Evolutionary conservation across 2,888 invertebrate species (phyloP), one percentile per base, ranked within the genome.

Genomic region (Prenolepis imparis): DNA sequence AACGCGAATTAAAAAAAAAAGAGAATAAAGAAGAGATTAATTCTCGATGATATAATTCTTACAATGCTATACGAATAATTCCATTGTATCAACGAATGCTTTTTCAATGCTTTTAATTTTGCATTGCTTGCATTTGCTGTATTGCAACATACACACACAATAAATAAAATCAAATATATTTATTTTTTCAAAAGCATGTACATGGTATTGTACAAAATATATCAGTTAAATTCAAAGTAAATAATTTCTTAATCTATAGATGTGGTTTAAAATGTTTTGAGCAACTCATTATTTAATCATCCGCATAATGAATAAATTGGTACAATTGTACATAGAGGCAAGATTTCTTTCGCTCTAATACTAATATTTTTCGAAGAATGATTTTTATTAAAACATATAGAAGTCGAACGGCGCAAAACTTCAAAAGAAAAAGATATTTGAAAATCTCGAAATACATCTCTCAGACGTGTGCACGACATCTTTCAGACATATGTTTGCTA

Each of bases 11-110:
- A 82, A 48, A 72, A 80, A 82, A 48, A 72, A 80, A 82, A 68
- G 67, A 73, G 52, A 57, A 57, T 74, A 39, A 66, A 83, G 81
- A 84, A 75, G 57, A 78, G 72, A 80, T 81, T 64, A 67, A 84
- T 87, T 84, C 66, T 70, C 83, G 68, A 88, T 84, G 82, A 89
- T 77, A 70, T 48, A n/a, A 41, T 52, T 44, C 18, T 55, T 21
- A 68, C 74, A 77, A 80, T 80, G 82, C 64, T 39, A 66, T 63
- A 66, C 11, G 39, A 67, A 5, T 41, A 67, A 67, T 77, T 77
- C 24, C 67, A 77, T 77, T 77, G 28, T 55, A 67, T 11, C 3
- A 64, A 61, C 24, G 44, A 21, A 32, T 39, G 39, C 24, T 52
- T 21, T n/a, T 28, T 24, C 21, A 32, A 6, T 32, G 36, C 64